A percentile compares a stretch with the other conserved stretches of the same genome.
Conservation (phyloP, 2,888 invertebrate genomes). For the Agonopterix heracliana region DNA sequence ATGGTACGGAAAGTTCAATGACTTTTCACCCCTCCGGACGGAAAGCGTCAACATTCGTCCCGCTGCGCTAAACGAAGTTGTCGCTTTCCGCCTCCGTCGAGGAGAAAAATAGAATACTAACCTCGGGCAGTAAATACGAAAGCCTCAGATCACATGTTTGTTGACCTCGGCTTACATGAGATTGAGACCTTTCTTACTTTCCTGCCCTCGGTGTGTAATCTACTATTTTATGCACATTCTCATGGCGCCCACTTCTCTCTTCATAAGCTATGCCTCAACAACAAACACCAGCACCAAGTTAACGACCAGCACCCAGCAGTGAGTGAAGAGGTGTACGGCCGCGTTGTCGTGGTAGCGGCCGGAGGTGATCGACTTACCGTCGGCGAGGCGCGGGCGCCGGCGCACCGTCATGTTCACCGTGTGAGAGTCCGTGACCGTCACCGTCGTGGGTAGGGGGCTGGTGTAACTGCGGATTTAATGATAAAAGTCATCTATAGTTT, state of each 20-base stretch:
- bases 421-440: constrained; percentile 35
- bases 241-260: neutral
- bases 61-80: too few species aligned
- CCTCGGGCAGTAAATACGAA: too few species aligned
- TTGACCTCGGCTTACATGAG: too few species aligned
- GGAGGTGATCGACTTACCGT: constrained; percentile 46
- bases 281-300: constrained; percentile 43
- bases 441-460: constrained; percentile 21
- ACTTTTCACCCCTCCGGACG: too few species aligned
- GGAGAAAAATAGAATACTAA: too few species aligned
- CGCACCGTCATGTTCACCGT: constrained; percentile 35
- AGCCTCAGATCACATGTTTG: too few species aligned
- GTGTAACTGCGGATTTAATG: constrained; percentile 32
- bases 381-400: constrained; percentile 33
- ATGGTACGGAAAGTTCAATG: too few species aligned
- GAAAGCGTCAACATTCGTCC: too few species aligned
- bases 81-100: too few species aligned
- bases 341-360: constrained; percentile 41
- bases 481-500: neutral
- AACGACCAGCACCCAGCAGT: constrained; percentile 38
- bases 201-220: too few species aligned
- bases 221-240: too few species aligned
- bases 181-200: too few species aligned
- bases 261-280: constrained; percentile 29
- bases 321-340: constrained; percentile 37